Base-by-base conservation (phyloP, 1,140 invertebrate genomes). In the Grapholita molesta region DNA sequence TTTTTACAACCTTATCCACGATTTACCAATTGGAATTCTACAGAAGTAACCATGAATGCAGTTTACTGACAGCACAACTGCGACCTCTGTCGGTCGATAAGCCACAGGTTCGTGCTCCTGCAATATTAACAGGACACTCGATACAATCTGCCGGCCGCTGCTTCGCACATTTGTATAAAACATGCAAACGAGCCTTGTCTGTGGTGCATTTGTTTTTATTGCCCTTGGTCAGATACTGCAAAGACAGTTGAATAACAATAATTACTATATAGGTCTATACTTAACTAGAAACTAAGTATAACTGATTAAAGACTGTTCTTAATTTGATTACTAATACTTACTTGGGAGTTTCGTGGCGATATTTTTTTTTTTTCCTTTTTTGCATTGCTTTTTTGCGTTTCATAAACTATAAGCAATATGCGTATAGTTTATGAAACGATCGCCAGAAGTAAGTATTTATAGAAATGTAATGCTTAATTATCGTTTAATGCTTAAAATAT, bases 111-210 rank as follows among this genome's bases (percentile, higher is more conserved):
- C 42, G 42, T 48, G 42, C 42, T 48, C 15, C 18, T 48, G 42
- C 42, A 48, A 48, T 48, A 48, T 48, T 48, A 48, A 48, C 42
- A 21, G 42, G 42, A 48, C 42, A 48, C 42, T 48, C 42, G 42
- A 48, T 48, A 48, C 42, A 48, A 48, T 48, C 42, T 48, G 42
- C 42, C 42, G 42, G 15, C 42, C 42, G 35, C 28, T 30, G 28
- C 35, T n/a, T 48, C 42, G 42, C 42, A 48, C 42, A 48, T 48
- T 48, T 48, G 42, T 48, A 48, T 48, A 48, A 48, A 48, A 48
- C 42, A 48, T 48, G 42, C 42, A 48, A 48, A 48, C 42, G 28
- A 3, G 42, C 42, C 12, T 48, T 48, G 42, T 42, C 38, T 48
- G 6, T 48, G 7, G 42, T 48, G 15, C 42, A 21, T 48, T 48